A percentile compares a stretch with the other conserved stretches of the same genome.
phyloP scores from a whole-genome alignment of 2,797 vertebrate genomes.

The Zalophus californianus region DNA sequence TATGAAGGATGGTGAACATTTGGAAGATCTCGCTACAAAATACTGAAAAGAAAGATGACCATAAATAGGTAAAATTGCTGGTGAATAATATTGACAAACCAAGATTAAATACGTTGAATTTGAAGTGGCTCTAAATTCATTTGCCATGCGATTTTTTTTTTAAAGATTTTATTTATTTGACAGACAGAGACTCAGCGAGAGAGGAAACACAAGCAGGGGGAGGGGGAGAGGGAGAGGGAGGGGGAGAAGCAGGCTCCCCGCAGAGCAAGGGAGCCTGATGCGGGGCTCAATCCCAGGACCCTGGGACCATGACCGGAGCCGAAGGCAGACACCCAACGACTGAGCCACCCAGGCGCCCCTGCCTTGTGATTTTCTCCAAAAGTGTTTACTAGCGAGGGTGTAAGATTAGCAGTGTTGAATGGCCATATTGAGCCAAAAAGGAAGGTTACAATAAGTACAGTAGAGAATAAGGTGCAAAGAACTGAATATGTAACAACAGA shows the following conservation, averaged over 20 bases:
- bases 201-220: too few species aligned
- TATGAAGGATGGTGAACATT: not conserved
- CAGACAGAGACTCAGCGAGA: too few species aligned
- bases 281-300: too few species aligned
- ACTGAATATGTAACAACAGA: not conserved
- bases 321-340: too few species aligned
- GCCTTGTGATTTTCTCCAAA: not conserved
- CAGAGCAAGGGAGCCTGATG: too few species aligned
- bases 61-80: not conserved
- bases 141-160: not conserved
- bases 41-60: not conserved
- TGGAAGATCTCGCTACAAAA: not conserved
- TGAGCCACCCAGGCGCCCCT: not conserved
- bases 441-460: not conserved
- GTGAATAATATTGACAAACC: not conserved
- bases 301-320: too few species aligned
- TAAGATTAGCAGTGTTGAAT: constrained; percentile 8
- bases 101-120: not conserved
- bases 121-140: not conserved
- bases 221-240: too few species aligned
- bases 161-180: too few species aligned
- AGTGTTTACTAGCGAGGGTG: not conserved
- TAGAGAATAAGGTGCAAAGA: not conserved
- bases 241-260: too few species aligned
- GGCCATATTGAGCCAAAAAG: not conserved